These are phyloP conservation scores for Lithophane socia DNA, from an alignment of 2,888 invertebrate species.

Conservation along the genomic window DNA sequence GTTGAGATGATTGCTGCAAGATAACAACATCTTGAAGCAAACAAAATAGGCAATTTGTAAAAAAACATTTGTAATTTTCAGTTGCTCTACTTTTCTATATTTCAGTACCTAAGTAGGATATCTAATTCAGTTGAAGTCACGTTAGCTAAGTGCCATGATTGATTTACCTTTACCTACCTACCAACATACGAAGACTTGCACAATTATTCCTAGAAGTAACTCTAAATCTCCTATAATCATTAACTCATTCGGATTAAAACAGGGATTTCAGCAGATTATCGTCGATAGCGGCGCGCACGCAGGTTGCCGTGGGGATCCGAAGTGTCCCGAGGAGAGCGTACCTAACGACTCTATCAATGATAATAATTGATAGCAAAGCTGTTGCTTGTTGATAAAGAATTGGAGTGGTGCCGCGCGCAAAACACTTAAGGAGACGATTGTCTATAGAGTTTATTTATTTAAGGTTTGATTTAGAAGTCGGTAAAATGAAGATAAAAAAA, in stretches of 20 bases:
- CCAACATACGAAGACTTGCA: background rate
- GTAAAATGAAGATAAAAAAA: too few relatives aligned
- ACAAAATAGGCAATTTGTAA: background rate
- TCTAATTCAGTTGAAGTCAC: background rate
- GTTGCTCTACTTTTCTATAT: background rate
- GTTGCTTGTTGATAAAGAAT: slow-evolving; percentile 73
- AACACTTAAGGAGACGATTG: slow-evolving; percentile 71
- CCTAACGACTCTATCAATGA: slow-evolving; percentile 65
- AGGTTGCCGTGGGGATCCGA: slow-evolving; percentile 48
- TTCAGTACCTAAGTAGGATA: background rate
- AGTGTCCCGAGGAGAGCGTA: slow-evolving; percentile 20
- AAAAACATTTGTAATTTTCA: background rate
- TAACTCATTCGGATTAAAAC: slow-evolving; percentile 22
- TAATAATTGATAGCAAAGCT: slow-evolving; percentile 78
- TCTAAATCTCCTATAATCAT: slow-evolving; percentile 15
- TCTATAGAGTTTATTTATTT: slow-evolving; percentile 1
- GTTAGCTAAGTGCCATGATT: background rate
- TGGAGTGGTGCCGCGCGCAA: slow-evolving; percentile 78
- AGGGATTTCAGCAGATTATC: slow-evolving; percentile 56
- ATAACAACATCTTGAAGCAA: background rate
- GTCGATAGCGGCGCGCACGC: slow-evolving; percentile 55
- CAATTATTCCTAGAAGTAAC: background rate
- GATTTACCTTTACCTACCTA: background rate
- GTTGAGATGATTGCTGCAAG: background rate
- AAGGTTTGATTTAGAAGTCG: background rate